A percentile compares a stretch with the other conserved stretches of the same genome.
Evolutionary conservation across 2,113 vertebrate genomes (phyloP).

Genomic region (Rhineura floridana): DNA sequence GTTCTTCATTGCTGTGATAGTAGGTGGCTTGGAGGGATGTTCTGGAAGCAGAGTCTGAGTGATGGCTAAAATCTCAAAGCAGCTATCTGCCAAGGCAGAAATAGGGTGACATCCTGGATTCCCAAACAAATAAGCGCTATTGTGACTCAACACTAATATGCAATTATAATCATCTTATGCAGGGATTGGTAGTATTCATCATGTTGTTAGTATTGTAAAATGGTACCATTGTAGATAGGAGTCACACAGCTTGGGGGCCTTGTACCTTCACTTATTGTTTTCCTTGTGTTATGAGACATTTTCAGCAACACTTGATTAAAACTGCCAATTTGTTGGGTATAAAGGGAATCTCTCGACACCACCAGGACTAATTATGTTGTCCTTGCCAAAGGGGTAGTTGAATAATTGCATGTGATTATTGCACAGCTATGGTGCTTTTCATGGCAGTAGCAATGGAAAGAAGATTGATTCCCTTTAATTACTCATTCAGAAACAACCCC

Average conservation of each 20-base stretch:
- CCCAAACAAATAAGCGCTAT: conserved; percentile 63
- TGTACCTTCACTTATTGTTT: conserved; percentile 78
- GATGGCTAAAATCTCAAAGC: background rate
- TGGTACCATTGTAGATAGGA: conserved; percentile 68
- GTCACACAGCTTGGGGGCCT: conserved; percentile 68
- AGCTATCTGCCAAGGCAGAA: background rate
- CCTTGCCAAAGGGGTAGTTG: conserved; percentile 84
- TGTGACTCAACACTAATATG: conserved; percentile 55
- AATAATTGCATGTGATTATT: conserved; percentile 83
- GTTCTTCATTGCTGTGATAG: background rate
- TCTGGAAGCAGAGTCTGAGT: conserved; percentile 11
- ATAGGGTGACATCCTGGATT: conserved; percentile 31
- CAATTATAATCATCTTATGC: conserved; percentile 66
- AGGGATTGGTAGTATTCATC: conserved; percentile 67
- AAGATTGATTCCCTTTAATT: conserved; percentile 87
- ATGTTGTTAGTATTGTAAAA: conserved; percentile 73
- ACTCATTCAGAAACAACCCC: conserved; percentile 80
- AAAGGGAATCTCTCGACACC: conserved; percentile 81
- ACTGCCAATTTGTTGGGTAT: conserved; percentile 80
- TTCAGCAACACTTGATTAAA: conserved; percentile 82
- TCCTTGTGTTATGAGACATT: conserved; percentile 79
- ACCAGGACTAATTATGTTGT: conserved; percentile 83
- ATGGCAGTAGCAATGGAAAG: conserved; percentile 78
- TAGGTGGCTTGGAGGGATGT: background rate
- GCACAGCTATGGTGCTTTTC: conserved; percentile 78